Percentiles rank a stretch among this genome's conserved stretches.
Evolutionary conservation across 2,113 vertebrate genomes (phyloP).

Genomic region (Gorsachius goisagi): DNA sequence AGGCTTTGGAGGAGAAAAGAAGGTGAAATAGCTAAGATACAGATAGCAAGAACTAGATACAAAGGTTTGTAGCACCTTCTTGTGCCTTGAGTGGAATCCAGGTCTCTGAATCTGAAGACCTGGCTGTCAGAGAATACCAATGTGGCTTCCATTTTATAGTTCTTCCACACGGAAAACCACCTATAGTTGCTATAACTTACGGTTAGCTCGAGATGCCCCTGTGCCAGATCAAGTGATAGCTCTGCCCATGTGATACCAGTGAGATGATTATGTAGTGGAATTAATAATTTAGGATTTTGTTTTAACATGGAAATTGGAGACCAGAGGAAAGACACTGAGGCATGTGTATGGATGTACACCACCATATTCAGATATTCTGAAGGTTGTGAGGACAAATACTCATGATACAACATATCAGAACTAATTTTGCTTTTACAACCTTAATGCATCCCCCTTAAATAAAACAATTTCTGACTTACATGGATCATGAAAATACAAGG

Average conservation of each 20-base stretch:
- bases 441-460: neutral
- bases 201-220: neutral
- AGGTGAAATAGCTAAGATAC: neutral
- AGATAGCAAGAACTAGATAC: neutral
- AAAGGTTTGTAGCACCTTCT: neutral
- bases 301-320: neutral
- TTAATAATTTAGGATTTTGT: neutral
- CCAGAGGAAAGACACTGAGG: neutral
- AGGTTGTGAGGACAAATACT: neutral
- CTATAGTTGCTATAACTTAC: rapidly evolving
- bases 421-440: neutral
- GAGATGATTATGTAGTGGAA: neutral
- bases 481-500: neutral
- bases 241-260: neutral
- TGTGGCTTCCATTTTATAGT: neutral
- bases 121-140: neutral
- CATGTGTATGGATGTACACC: neutral
- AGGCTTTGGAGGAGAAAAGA: neutral
- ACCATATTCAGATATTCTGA: neutral
- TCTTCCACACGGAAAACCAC: neutral
- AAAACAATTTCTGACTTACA: neutral
- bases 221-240: neutral
- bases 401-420: neutral
- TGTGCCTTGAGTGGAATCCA: neutral
- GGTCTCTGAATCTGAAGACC: neutral